phyloP scores from a whole-genome alignment of 2,113 vertebrate genomes.

The Rafetus swinhoei region DNA sequence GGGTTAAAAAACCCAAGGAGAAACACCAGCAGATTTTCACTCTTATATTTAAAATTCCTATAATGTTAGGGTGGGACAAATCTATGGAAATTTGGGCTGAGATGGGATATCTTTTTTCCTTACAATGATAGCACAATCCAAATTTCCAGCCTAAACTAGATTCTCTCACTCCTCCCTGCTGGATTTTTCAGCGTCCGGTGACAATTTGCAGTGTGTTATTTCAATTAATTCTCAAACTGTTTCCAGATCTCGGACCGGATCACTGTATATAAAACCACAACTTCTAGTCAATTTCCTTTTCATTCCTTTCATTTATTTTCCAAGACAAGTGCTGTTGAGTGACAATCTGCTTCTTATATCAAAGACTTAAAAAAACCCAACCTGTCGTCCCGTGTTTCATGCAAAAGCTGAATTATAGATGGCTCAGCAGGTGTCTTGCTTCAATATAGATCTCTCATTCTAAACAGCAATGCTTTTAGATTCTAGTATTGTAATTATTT shows the following conservation, averaged over 20 bases:
- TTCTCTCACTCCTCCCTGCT: conserved; percentile 14
- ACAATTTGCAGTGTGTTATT: conserved; percentile 77
- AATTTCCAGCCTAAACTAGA: conserved; percentile 76
- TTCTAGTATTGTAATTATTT: not conserved
- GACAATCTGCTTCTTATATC: conserved; percentile 72
- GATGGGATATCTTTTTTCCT: conserved; percentile 65
- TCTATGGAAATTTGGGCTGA: conserved; percentile 64
- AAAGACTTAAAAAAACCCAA: conserved; percentile 34
- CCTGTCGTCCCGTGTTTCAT: conserved; percentile 33
- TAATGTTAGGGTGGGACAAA: conserved; percentile 59
- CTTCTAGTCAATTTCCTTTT: conserved; percentile 57
- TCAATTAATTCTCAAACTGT: conserved; percentile 75
- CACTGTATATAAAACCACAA: conserved; percentile 60
- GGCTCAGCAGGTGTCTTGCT: conserved; percentile 20
- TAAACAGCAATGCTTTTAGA: not conserved
- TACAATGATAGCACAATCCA: conserved; percentile 69
- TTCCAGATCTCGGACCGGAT: conserved; percentile 72
- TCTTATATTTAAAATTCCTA: conserved; percentile 10
- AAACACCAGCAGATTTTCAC: not conserved
- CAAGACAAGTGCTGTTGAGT: conserved; percentile 58
- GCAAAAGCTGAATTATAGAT: conserved; percentile 2
- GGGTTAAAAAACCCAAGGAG: not conserved
- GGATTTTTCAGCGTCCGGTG: conserved; percentile 71
- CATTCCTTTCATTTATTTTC: conserved; percentile 65
- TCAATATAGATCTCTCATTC: not conserved